Percentiles rank a stretch among this genome's conserved stretches.
phyloP scores from a whole-genome alignment of 2,797 vertebrate species.

The Typhlichthys subterraneus region DNA sequence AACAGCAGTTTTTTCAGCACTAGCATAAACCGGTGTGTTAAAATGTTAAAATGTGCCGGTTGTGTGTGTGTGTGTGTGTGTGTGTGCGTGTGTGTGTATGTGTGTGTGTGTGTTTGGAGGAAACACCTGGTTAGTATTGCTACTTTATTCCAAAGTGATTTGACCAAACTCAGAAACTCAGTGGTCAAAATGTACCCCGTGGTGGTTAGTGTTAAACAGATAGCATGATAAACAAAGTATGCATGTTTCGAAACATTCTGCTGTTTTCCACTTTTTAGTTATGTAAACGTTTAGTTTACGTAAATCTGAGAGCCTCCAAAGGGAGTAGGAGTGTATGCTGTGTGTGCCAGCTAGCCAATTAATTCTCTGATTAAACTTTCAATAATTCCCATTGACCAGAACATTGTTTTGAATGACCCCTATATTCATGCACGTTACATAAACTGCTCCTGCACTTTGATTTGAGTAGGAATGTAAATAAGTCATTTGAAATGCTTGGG shows the following conservation, averaged over 20 bases:
- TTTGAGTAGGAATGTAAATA: slow-evolving; percentile 5
- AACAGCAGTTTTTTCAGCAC: too few species aligned
- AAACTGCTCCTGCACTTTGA: not conserved
- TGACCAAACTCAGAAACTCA: not conserved
- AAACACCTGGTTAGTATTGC: too few species aligned
- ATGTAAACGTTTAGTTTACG: not conserved
- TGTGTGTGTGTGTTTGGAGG: too few species aligned
- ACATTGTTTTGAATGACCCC: slow-evolving; percentile 17
- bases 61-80: too few species aligned
- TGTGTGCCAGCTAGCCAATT: slow-evolving; percentile 6
- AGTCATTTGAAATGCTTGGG: not conserved
- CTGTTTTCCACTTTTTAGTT: too few species aligned
- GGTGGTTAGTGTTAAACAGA: too few species aligned
- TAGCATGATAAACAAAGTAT: not conserved
- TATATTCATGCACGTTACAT: slow-evolving; percentile 1
- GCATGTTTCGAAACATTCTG: too few species aligned
- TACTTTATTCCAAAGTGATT: not conserved
- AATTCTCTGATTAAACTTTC: slow-evolving; percentile 5
- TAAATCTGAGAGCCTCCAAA: not conserved
- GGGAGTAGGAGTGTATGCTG: not conserved
- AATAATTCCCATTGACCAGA: slow-evolving; percentile 19
- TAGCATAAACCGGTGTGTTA: too few species aligned
- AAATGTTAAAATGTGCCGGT: too few species aligned
- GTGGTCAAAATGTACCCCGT: not conserved
- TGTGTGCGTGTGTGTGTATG: too few species aligned